phyloP scores from a whole-genome alignment of 2,888 invertebrate species.

The Morpho helenor region DNA sequence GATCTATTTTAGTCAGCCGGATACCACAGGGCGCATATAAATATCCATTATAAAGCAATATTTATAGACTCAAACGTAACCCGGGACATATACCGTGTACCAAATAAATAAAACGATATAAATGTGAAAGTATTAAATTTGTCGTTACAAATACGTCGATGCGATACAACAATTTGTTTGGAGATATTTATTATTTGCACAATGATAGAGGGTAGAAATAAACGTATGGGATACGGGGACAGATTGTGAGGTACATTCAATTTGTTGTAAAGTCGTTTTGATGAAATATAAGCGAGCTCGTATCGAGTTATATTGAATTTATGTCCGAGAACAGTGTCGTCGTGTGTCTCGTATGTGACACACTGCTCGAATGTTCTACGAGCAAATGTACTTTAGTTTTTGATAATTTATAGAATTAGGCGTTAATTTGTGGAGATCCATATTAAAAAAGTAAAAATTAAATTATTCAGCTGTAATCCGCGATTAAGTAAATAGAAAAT shows the following conservation, averaged over 20 bases:
- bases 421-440: no score
- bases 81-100: not conserved
- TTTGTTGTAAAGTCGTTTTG: slow-evolving; percentile 54
- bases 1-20: no score
- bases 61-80: not conserved
- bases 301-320: slow-evolving; percentile 42
- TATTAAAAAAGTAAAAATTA: no score
- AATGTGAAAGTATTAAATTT: slow-evolving; percentile 2
- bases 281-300: slow-evolving; percentile 47
- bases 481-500: no score
- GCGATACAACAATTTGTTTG: slow-evolving; percentile 20
- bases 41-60: no score
- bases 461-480: no score
- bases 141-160: not conserved
- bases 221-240: slow-evolving; percentile 24
- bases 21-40: no score
- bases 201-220: slow-evolving; percentile 27
- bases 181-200: slow-evolving; percentile 29
- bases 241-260: slow-evolving; percentile 46
- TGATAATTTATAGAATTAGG: no score
- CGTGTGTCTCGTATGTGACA: slow-evolving; percentile 7
- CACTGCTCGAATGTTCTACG: not conserved
- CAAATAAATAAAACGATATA: not conserved
- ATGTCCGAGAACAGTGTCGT: slow-evolving; percentile 40
- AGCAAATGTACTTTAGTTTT: no score